phyloP scores from a whole-genome alignment of 2,113 vertebrate genomes.

The Oenanthe oenanthe region DNA sequence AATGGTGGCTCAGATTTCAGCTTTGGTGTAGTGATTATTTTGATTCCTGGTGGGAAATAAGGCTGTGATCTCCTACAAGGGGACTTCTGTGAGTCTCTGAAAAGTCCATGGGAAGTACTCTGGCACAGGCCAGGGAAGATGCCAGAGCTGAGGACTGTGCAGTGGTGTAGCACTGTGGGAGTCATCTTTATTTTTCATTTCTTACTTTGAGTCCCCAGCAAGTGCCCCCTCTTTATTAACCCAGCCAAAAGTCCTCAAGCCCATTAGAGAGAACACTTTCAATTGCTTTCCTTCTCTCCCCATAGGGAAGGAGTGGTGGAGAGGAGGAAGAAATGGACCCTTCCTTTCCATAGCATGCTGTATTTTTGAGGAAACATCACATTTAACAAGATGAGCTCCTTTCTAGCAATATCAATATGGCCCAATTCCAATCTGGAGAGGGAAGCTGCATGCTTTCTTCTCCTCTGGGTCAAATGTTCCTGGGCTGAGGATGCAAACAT shows the following conservation, averaged over 20 bases:
- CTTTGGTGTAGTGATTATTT: conserved; percentile 31
- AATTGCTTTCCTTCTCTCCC: neutral
- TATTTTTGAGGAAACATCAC: neutral
- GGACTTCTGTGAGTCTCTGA: neutral
- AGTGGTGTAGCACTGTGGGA: neutral
- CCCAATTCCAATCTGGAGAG: neutral
- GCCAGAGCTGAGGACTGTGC: neutral
- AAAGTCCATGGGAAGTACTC: neutral
- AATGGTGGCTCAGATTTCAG: conserved; percentile 32
- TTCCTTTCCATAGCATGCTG: neutral
- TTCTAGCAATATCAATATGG: neutral
- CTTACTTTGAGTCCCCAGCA: neutral
- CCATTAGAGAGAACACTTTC: neutral
- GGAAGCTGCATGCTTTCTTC: neutral
- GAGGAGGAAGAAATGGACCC: neutral
- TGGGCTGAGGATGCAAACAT: neutral
- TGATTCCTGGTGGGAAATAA: conserved; percentile 23
- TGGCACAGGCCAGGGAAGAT: neutral
- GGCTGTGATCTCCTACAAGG: neutral
- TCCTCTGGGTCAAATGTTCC: neutral
- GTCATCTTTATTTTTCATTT: neutral
- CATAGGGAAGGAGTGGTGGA: neutral
- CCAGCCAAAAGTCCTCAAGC: neutral
- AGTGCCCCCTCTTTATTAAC: neutral
- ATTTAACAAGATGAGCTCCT: neutral